Conservation (phyloP, 2,888 invertebrate genomes). For the Xestia ashworthii region DNA sequence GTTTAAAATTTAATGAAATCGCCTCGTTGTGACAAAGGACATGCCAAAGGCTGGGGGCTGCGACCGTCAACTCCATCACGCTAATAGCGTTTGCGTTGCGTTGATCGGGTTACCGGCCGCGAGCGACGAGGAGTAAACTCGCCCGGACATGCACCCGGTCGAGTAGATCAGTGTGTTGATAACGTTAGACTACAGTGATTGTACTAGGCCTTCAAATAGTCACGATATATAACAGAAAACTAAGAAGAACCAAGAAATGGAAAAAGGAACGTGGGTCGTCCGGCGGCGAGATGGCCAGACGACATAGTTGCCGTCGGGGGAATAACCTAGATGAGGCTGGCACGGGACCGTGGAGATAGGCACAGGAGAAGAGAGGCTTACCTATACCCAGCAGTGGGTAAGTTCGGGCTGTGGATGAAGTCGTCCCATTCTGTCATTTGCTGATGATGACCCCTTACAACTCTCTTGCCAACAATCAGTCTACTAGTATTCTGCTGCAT, state of each 20-base stretch:
- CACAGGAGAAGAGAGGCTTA: too few relatives aligned
- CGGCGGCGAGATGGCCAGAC: too few relatives aligned
- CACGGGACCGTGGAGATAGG: too few relatives aligned
- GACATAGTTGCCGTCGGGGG: too few relatives aligned
- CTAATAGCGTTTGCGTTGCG: constrained; percentile 62
- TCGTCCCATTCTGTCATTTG: background rate
- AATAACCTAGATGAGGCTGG: too few relatives aligned
- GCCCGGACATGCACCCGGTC: background rate
- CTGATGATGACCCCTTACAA: too few relatives aligned
- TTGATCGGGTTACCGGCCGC: constrained; percentile 57
- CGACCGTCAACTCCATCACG: constrained; percentile 52
- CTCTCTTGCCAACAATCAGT: background rate
- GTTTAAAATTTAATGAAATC: constrained; percentile 23
- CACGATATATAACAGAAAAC: background rate
- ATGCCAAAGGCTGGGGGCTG: constrained; percentile 15
- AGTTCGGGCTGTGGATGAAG: background rate
- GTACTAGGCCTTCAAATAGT: background rate
- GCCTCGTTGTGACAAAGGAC: background rate
- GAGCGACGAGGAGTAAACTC: constrained; percentile 5
- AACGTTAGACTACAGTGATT: background rate
- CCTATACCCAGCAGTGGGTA: too few relatives aligned
- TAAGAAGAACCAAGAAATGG: background rate
- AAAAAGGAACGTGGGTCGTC: too few relatives aligned
- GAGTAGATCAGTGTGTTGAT: background rate
- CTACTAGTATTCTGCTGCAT: background rate